Base-by-base conservation (phyloP, 2,797 vertebrate species). In the Enteromius mattozi region DNA sequence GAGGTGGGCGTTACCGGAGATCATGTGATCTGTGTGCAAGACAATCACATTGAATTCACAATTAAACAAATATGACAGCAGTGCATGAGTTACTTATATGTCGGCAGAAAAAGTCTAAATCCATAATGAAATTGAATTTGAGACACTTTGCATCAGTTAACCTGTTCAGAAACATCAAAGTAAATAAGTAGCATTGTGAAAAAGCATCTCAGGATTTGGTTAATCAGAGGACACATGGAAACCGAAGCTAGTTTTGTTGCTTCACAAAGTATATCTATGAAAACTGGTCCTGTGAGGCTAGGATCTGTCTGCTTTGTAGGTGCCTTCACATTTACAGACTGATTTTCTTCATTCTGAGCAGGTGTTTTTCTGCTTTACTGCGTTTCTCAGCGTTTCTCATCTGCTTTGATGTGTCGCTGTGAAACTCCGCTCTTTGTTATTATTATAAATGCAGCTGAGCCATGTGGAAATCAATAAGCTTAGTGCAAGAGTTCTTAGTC, bases 381-480 rank as follows among this genome's bases (percentile, higher is more conserved):
- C n/a, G 4, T 47, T 17, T 27, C 68, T 72, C 49, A 75, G 19
- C 49, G 3, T 14, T 37, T 37, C 49, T 76, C 49, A 0, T 75
- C 74, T 37, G 49, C 33, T 76, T 56, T 76, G 30, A 51, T 21
- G 45, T 7, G 47, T 35, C 9, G 1, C 19, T 5, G 49, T 75
- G 49, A 76, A 76, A n/a, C 30, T n/a, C 13, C 12, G 13, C 21
- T 45, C 12, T 45, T 4, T 59, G 35, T 77, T 2, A 16, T 37
- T 24, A 77, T 56, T 40, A 59, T 37, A 37, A 56, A 76, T 37
- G 33, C 74, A 37, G 33, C 74, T 76, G 74, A 76, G 74, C 33
- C 51, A 0, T 59, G 21, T 59, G 35, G 19, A 59, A 40, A 77
- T 24, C 14, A 14, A 56, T 27, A 54, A 8, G 51, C 75, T 77